Conservation (phyloP, 2,797 vertebrate species). For the Scleropages formosus region DNA sequence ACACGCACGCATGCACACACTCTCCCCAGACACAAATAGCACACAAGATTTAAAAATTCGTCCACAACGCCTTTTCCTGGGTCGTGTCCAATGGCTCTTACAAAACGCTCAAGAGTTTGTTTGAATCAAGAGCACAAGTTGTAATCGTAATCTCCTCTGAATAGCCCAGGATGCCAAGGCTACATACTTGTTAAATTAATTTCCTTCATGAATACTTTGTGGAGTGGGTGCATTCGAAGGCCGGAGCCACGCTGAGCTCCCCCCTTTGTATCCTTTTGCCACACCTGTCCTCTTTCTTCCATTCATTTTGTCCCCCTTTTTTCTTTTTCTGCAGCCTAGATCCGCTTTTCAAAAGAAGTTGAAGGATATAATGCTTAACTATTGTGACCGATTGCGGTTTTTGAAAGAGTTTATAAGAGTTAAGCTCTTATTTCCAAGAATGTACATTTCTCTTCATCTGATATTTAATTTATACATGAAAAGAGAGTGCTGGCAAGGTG, state of each 20-base stretch:
- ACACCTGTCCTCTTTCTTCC: slow-evolving; percentile 64
- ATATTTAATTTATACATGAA: too few species aligned
- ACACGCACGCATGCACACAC: slow-evolving; percentile 44
- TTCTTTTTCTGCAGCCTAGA: slow-evolving; percentile 39
- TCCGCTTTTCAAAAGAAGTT: slow-evolving; percentile 49
- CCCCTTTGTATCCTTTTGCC: slow-evolving; percentile 58
- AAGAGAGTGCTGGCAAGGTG: too few species aligned
- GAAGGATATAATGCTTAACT: slow-evolving; percentile 50
- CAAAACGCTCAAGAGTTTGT: slow-evolving; percentile 67
- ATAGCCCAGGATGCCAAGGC: slow-evolving; percentile 57
- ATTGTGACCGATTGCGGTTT: slow-evolving; percentile 21
- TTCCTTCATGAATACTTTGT: slow-evolving; percentile 68
- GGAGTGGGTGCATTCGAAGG: slow-evolving; percentile 57
- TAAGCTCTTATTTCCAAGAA: too few species aligned
- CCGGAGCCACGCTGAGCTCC: slow-evolving; percentile 55
- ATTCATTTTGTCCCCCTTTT: slow-evolving; percentile 1
- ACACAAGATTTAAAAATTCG: slow-evolving; percentile 38
- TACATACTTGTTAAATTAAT: slow-evolving; percentile 70
- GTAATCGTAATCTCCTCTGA: slow-evolving; percentile 70
- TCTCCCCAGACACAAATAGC: slow-evolving; percentile 46
- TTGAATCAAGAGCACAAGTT: slow-evolving; percentile 57
- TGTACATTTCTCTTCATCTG: too few species aligned
- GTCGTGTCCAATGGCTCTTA: slow-evolving; percentile 62
- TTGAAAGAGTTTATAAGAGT: background rate
- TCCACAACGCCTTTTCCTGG: slow-evolving; percentile 61